Percentiles rank a stretch among this genome's conserved stretches.
Conservation (phyloP, 2,888 invertebrate species). For the Cerceris ruficornis region DNA sequence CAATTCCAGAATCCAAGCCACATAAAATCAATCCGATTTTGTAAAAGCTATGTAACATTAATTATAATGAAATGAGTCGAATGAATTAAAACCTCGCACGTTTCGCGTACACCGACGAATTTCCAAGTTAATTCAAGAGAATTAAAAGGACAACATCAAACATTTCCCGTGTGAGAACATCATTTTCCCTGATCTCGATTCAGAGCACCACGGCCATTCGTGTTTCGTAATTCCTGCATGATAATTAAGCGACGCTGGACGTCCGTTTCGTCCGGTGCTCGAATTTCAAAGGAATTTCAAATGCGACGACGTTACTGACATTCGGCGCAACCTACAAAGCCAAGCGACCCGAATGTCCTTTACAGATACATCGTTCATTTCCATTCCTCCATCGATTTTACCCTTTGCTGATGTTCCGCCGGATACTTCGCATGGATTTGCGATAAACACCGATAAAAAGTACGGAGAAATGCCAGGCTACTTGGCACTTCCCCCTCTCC, state of each 20-base stretch:
- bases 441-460: not conserved
- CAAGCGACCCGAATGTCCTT: constrained; percentile 25
- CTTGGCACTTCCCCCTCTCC: too few species aligned
- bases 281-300: constrained; percentile 28
- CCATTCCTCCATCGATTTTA: not conserved
- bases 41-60: too few species aligned
- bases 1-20: too few species aligned
- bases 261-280: constrained; percentile 6
- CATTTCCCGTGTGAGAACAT: not conserved
- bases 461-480: not conserved
- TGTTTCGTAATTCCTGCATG: constrained; percentile 2
- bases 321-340: constrained; percentile 10
- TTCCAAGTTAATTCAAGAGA: too few species aligned
- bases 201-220: not conserved
- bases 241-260: not conserved
- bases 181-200: not conserved
- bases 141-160: too few species aligned
- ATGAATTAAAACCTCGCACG: too few species aligned
- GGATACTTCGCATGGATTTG: not conserved
- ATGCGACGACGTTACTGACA: constrained; percentile 7
- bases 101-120: too few species aligned
- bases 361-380: not conserved
- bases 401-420: not conserved
- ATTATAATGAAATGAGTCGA: too few species aligned
- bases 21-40: too few species aligned